phyloP scores from a whole-genome alignment of 2,797 vertebrate species.

The Psittacula derbiana region DNA sequence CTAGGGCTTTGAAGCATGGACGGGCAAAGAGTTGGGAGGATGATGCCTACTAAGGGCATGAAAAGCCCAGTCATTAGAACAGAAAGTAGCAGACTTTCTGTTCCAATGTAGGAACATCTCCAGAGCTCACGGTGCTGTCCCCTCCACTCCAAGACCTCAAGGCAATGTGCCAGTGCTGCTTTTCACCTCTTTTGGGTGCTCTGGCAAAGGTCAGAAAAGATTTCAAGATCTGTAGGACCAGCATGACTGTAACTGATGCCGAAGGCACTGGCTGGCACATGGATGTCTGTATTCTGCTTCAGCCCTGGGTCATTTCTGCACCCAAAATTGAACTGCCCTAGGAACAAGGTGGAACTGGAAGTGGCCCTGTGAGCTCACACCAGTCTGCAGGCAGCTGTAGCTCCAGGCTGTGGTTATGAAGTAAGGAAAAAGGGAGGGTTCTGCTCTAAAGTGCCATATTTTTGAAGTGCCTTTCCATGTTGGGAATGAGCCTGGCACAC shows the following conservation, averaged over 20 bases:
- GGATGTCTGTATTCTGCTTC: neutral
- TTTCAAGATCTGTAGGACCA: neutral
- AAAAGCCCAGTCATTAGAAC: neutral
- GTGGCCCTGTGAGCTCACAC: neutral
- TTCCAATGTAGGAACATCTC: neutral
- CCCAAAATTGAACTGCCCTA: neutral
- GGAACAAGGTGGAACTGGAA: neutral
- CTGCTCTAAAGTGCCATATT: fast-evolving
- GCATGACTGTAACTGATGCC: neutral
- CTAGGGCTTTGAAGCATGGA: neutral
- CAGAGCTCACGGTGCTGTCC: neutral
- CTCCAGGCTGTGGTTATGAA: neutral
- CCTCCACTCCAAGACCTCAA: neutral
- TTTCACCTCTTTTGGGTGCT: neutral
- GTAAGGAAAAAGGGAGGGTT: neutral
- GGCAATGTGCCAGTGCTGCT: neutral
- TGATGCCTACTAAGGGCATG: neutral
- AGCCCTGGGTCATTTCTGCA: neutral
- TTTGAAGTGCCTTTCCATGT: neutral
- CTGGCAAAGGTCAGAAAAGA: neutral
- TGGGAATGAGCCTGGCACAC: neutral
- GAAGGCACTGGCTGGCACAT: neutral
- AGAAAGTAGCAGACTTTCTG: neutral
- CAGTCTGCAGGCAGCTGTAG: neutral
- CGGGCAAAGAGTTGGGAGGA: fast-evolving